These are phyloP conservation scores for Gymnoscopelus microlampas DNA, from an alignment of 2,797 vertebrate species.

Conservation along the genomic window DNA sequence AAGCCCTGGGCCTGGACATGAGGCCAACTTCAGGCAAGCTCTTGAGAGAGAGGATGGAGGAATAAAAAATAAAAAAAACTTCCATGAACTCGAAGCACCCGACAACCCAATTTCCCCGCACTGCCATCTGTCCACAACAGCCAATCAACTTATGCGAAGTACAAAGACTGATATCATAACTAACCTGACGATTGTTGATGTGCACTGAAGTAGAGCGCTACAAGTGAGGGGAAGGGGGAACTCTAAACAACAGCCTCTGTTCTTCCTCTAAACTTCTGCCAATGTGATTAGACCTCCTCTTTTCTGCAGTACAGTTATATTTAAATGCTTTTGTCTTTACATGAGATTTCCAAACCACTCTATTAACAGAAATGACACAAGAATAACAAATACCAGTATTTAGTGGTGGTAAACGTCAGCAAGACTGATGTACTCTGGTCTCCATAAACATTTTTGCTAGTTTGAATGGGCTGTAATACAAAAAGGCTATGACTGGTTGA, in stretches of 20 bases:
- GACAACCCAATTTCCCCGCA: conserved; percentile 78
- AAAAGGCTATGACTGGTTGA: too few species aligned
- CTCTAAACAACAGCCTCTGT: conserved; percentile 18
- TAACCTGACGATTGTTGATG: conserved; percentile 68
- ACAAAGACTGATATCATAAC: conserved; percentile 79
- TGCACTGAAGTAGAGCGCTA: conserved; percentile 71
- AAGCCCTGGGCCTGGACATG: conserved; percentile 91
- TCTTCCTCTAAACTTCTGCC: conserved; percentile 1
- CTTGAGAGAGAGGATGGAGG: conserved; percentile 78
- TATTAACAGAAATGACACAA: not conserved
- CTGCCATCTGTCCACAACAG: conserved; percentile 79
- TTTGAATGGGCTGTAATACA: too few species aligned
- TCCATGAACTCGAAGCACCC: conserved; percentile 82
- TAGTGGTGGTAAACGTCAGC: too few species aligned
- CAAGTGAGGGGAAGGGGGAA: conserved; percentile 59
- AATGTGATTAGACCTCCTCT: conserved; percentile 1
- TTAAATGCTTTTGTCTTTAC: not conserved
- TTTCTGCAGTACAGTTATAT: not conserved
- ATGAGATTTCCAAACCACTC: not conserved
- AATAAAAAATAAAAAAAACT: conserved; percentile 20
- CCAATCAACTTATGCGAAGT: conserved; percentile 78
- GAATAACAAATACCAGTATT: too few species aligned
- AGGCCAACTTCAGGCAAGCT: conserved; percentile 88
- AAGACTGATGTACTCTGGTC: too few species aligned
- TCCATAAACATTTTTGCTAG: too few species aligned